A percentile compares a stretch with the other conserved stretches of the same genome.
phyloP scores from a whole-genome alignment of 2,888 invertebrate species.

The Perdita meconis region DNA sequence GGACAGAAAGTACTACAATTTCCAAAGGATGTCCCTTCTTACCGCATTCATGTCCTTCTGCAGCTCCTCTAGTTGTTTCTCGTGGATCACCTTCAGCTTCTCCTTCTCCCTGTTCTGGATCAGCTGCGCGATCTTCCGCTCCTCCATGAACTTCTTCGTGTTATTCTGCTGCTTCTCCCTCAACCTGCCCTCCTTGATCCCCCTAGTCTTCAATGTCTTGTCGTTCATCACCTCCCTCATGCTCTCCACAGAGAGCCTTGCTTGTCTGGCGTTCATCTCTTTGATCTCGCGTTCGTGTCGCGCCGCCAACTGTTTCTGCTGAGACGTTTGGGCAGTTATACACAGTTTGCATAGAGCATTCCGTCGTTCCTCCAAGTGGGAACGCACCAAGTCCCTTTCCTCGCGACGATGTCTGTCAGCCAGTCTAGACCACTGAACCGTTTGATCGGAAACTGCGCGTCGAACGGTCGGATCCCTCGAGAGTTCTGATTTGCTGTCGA shows the following conservation, averaged over 20 bases:
- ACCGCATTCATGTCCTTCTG: constrained; percentile 95
- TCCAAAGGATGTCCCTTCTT: constrained; percentile 72
- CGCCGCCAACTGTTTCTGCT: constrained; percentile 95
- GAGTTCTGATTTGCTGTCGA: constrained; percentile 91
- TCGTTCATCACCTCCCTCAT: constrained; percentile 98
- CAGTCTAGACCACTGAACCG: constrained; percentile 97
- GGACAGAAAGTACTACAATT: no score
- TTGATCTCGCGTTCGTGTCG: constrained; percentile 97
- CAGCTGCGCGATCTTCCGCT: constrained; percentile 93
- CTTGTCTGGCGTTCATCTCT: constrained; percentile 97
- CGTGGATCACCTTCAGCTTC: constrained; percentile 95
- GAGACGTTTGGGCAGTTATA: constrained; percentile 91
- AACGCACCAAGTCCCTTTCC: constrained; percentile 92
- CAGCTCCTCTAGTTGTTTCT: constrained; percentile 95
- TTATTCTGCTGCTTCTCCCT: constrained; percentile 98
- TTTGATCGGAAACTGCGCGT: constrained; percentile 95
- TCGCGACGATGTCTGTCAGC: constrained; percentile 93
- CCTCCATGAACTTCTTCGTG: constrained; percentile 98
- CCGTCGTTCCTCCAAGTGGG: constrained; percentile 94
- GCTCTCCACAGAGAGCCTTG: constrained; percentile 98
- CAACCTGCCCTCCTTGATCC: constrained; percentile 96
- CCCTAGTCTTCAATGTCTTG: constrained; percentile 97
- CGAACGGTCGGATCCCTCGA: constrained; percentile 91
- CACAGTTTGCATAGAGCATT: constrained; percentile 89
- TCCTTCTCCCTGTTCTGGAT: constrained; percentile 97